Base-by-base conservation (phyloP, 1,140 invertebrate species). In the Ceratina japonica region DNA sequence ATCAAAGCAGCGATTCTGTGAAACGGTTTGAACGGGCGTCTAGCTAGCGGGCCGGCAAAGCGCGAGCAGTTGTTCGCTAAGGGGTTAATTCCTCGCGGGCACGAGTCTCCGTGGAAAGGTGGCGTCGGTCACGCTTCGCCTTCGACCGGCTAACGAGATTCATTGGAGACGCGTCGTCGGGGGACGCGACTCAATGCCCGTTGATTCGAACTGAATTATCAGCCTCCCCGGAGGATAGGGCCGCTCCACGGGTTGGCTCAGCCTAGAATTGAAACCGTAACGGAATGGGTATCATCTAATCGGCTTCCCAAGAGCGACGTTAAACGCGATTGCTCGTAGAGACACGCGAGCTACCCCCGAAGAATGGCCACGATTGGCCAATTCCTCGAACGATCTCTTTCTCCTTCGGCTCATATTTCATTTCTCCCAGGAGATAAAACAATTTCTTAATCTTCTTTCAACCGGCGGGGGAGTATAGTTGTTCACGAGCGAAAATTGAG, bases 171-270 rank as follows among this genome's bases (percentile, higher is more conserved):
- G 58, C 65, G 49, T 79, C 74, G 52, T 58, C 64, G 20, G 68
- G 64, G 56, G 54, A 13, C 71, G 49, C 56, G 56, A 83, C 51
- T 75, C 65, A 63, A 84, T 83, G 61, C 31, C n/a, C 71, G 73
- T 80, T 76, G 71, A 84, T 83, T 75, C 68, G n/a, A 62, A 37
- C n/a, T 52, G 64, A 84, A 65, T 80, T 84, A 80, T 79, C 81
- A 73, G 81, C 61, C 58, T 84, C 71, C 63, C 59, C 10, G 37
- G 37, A 8, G 12, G 44, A 70, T 80, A 62, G 80, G 56, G 56
- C n/a, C 8, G 12, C 2, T 16, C 13, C 2, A 0, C 31, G 27
- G 18, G 49, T 54, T 20, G 13, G 8, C 27, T 20, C 44, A n/a
- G n/a, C n/a, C n/a, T n/a, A 64, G 20, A 84, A 75, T 79, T 71